A percentile compares a stretch with the other conserved stretches of the same genome.
phyloP scores from a whole-genome alignment of 2,888 invertebrate genomes.

The Hirtodrosophila cameraria region DNA sequence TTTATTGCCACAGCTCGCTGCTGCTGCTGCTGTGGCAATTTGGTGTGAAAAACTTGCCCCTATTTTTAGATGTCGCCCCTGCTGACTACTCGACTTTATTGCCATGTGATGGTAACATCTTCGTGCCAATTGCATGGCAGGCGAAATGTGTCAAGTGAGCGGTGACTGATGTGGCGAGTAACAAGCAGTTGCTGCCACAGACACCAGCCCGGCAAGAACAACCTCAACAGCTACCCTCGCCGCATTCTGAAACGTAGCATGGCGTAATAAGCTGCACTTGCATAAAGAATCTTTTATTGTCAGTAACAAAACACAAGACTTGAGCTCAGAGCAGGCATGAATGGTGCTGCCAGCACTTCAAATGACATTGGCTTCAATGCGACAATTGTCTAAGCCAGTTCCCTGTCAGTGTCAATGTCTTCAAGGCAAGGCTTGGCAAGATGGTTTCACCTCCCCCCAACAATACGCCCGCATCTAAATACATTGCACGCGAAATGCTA shows the following conservation, averaged over 20 bases:
- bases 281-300: constrained; percentile 49
- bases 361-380: constrained; percentile 57
- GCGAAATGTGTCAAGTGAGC: constrained; percentile 82
- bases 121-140: constrained; percentile 69
- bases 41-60: constrained; percentile 70
- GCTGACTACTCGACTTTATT: constrained; percentile 51
- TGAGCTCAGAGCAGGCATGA: constrained; percentile 15
- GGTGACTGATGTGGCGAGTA: constrained; percentile 83
- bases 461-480: constrained; percentile 25
- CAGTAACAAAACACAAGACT: constrained; percentile 52
- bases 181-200: constrained; percentile 63
- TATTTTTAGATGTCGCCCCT: constrained; percentile 60
- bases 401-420: constrained; percentile 68
- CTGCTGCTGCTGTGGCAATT: constrained; percentile 36
- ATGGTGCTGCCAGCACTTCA: constrained; percentile 36
- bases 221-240: constrained; percentile 5
- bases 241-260: constrained; percentile 10
- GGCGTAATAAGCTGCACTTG: constrained; percentile 49
- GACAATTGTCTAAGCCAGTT: constrained; percentile 55
- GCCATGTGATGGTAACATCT: constrained; percentile 62
- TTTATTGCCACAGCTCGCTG: constrained; percentile 54
- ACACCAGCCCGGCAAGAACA: not conserved
- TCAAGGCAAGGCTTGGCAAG: constrained; percentile 51
- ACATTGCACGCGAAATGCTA: constrained; percentile 70
- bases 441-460: not conserved